Conservation (phyloP, 1,140 invertebrate genomes). For the Acromyrmex echinatior region DNA sequence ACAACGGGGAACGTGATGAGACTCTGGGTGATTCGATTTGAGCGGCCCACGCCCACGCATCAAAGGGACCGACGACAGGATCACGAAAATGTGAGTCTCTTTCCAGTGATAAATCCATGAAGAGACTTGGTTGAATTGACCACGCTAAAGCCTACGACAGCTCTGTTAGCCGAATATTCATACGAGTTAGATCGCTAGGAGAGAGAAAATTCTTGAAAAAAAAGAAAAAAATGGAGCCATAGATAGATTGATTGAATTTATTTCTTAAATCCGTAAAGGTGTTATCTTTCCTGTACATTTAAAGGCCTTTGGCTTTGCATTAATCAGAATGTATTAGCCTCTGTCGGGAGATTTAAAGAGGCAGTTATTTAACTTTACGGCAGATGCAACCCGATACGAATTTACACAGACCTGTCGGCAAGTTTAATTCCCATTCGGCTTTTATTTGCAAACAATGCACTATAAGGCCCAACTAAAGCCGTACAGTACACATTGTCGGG, state of each 20-base stretch:
- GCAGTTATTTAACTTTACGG: conserved; percentile 40
- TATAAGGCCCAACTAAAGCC: conserved; percentile 33
- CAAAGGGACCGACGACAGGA: conserved; percentile 77
- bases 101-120: conserved; percentile 67
- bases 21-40: conserved; percentile 81
- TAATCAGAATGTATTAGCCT: conserved; percentile 34
- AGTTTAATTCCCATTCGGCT: conserved; percentile 51
- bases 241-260: neutral
- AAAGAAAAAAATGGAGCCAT: neutral
- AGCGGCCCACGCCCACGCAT: conserved; percentile 80
- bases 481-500: neutral
- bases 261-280: neutral
- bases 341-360: conserved; percentile 36
- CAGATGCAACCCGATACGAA: conserved; percentile 48
- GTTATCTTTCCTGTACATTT: neutral
- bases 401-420: conserved; percentile 47
- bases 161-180: conserved; percentile 32
- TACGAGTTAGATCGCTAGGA: neutral
- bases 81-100: conserved; percentile 76
- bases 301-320: neutral
- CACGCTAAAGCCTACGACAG: conserved; percentile 52
- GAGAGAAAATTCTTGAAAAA: neutral
- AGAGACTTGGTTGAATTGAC: conserved; percentile 29
- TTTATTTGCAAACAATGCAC: conserved; percentile 64
- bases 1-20: conserved; percentile 80